Percentiles rank a stretch among this genome's conserved stretches.
Evolutionary conservation across 2,888 invertebrate genomes (phyloP).

Genomic region (Diarsia rubi): DNA sequence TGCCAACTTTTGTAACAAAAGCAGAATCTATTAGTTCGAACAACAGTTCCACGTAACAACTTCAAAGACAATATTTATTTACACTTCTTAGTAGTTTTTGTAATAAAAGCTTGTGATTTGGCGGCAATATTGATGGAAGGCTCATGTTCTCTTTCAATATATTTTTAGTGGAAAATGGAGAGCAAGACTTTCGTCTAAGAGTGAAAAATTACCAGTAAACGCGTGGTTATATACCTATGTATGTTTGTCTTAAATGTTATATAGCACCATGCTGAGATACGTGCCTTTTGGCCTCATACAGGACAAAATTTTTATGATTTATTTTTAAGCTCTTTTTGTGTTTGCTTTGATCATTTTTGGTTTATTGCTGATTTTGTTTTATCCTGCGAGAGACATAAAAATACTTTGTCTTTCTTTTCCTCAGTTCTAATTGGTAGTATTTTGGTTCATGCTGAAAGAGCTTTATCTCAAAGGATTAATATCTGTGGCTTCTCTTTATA

Average conservation of each 20-base stretch:
- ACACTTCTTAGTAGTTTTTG: conserved; percentile 54
- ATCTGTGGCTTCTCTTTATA: background rate
- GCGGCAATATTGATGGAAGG: conserved; percentile 32
- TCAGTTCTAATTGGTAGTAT: background rate
- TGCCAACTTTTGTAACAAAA: conserved; percentile 37
- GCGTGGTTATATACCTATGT: too few species aligned
- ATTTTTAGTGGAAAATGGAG: background rate
- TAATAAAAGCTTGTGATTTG: conserved; percentile 51
- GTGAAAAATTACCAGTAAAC: background rate
- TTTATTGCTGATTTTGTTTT: too few species aligned
- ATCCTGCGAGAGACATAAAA: too few species aligned
- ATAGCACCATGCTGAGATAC: too few species aligned
- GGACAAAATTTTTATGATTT: too few species aligned
- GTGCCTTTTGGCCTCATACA: too few species aligned
- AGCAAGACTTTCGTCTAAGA: background rate
- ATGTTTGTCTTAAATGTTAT: too few species aligned
- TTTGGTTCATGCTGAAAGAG: background rate
- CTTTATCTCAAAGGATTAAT: background rate
- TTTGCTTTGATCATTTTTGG: too few species aligned
- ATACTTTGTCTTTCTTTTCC: too few species aligned
- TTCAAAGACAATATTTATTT: conserved; percentile 58
- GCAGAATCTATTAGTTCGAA: conserved; percentile 56
- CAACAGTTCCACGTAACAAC: conserved; percentile 55
- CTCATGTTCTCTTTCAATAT: conserved; percentile 1
- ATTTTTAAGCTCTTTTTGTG: too few species aligned